Percentiles rank a stretch among this genome's conserved stretches.
These are phyloP conservation scores for Progne subis DNA, from an alignment of 2,113 vertebrate genomes.

Conservation along the genomic window DNA sequence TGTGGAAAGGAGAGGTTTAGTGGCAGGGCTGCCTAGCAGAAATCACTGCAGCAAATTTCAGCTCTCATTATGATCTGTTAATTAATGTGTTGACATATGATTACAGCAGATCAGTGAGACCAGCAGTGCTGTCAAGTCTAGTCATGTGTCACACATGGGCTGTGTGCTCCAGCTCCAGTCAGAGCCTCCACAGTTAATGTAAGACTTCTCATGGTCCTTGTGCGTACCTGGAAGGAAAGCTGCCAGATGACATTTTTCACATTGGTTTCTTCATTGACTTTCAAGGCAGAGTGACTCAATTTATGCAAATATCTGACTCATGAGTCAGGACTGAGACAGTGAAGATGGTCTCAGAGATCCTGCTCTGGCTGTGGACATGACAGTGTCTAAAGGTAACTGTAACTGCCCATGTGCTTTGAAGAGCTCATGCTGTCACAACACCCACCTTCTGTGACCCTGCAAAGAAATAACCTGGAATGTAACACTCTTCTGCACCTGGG, in stretches of 20 bases:
- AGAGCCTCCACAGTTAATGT: not conserved
- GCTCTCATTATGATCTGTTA: conserved; percentile 46
- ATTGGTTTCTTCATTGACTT: not conserved
- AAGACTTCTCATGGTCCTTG: not conserved
- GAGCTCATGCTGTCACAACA: not conserved
- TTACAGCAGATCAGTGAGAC: not conserved
- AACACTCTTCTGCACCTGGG: not conserved
- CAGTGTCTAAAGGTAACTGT: not conserved
- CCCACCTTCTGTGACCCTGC: not conserved
- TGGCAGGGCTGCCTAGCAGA: not conserved
- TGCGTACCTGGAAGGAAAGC: not conserved
- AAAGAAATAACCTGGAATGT: not conserved
- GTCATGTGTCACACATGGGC: not conserved
- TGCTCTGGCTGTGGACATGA: not conserved
- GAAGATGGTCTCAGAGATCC: not conserved
- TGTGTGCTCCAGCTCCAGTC: not conserved
- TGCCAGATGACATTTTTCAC: not conserved
- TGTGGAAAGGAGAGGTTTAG: not conserved
- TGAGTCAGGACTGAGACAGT: not conserved
- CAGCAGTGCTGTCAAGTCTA: not conserved
- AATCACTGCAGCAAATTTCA: not conserved
- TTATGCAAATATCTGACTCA: not conserved
- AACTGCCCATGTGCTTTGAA: not conserved
- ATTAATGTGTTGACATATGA: not conserved
- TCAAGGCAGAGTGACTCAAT: not conserved